These are phyloP conservation scores for Panagrolaimus sp. DNA, from an alignment of 1,140 invertebrate genomes.

Conservation along the genomic window DNA sequence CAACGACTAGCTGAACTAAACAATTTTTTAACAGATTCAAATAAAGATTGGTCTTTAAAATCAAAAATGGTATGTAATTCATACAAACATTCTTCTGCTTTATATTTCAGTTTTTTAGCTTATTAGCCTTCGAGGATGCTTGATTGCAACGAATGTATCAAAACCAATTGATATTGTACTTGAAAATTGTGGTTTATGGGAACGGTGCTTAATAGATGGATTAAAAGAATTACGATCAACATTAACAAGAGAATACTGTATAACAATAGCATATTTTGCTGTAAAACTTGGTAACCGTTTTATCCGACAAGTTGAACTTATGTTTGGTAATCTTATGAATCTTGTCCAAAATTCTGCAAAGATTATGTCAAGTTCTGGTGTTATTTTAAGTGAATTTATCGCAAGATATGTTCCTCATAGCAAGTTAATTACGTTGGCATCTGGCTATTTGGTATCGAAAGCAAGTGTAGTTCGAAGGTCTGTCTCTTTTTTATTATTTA, in stretches of 20 bases:
- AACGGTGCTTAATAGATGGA: background rate
- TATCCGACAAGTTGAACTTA: background rate
- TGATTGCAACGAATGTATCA: too few relatives aligned
- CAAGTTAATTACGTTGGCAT: too few relatives aligned
- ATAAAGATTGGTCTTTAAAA: background rate
- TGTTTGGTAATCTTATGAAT: background rate
- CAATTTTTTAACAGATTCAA: background rate
- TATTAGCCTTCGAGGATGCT: too few relatives aligned
- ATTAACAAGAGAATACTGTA: background rate
- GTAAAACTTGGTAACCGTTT: background rate
- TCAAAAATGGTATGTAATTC: background rate
- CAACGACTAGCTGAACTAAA: background rate
- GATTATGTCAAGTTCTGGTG: background rate
- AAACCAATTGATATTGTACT: background rate
- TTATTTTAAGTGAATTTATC: background rate
- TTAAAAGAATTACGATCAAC: background rate
- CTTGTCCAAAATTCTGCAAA: background rate
- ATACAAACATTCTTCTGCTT: background rate
- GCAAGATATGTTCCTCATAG: background rate
- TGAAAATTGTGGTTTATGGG: background rate
- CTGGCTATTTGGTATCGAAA: too few relatives aligned
- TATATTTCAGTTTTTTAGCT: background rate
- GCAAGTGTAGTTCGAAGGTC: too few relatives aligned
- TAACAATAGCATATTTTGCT: background rate
- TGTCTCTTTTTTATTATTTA: too few relatives aligned